These are phyloP conservation scores for Hippocampus comes DNA, from an alignment of 2,113 vertebrate species.

Conservation along the genomic window DNA sequence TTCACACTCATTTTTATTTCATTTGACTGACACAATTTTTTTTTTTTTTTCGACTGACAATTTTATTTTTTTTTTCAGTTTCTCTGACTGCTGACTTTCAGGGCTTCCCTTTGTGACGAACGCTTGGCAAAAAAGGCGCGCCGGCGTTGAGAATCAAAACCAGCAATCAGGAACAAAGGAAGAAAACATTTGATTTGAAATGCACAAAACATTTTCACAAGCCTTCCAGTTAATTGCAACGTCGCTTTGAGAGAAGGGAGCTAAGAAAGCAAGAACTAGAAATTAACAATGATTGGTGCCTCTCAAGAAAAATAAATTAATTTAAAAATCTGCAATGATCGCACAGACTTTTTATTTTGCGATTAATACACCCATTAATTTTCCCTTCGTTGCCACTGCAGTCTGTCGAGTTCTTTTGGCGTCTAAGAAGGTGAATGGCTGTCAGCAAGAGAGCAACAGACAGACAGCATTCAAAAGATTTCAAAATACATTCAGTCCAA, in stretches of 20 bases:
- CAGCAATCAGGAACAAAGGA: slow-evolving; percentile 16
- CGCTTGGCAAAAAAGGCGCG: background rate
- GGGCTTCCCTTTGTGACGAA: slow-evolving; percentile 18
- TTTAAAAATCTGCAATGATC: background rate
- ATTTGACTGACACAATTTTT: too few species aligned
- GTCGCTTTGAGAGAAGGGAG: slow-evolving; percentile 6
- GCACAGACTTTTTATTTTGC: background rate
- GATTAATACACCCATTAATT: slow-evolving; percentile 6
- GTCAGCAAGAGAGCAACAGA: slow-evolving; percentile 11
- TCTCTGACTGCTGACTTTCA: slow-evolving; percentile 9
- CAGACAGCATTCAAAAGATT: slow-evolving; percentile 33
- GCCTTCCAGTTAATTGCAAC: slow-evolving; percentile 25
- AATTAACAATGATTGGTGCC: background rate
- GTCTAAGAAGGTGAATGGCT: slow-evolving; percentile 22
- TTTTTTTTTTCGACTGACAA: too few species aligned
- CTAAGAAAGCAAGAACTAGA: slow-evolving; percentile 1
- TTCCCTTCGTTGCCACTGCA: background rate
- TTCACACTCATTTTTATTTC: too few species aligned
- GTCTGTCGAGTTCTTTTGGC: background rate
- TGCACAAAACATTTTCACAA: slow-evolving; percentile 20
- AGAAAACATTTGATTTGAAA: slow-evolving; percentile 26
- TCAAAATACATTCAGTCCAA: slow-evolving; percentile 33
- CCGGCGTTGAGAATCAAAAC: slow-evolving; percentile 3
- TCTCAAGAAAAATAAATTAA: background rate
- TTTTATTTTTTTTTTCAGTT: too few species aligned